Percentiles rank a stretch among this genome's conserved stretches.
Evolutionary conservation across 2,888 invertebrate species (phyloP).

Genomic region (Polyommatus icarus): DNA sequence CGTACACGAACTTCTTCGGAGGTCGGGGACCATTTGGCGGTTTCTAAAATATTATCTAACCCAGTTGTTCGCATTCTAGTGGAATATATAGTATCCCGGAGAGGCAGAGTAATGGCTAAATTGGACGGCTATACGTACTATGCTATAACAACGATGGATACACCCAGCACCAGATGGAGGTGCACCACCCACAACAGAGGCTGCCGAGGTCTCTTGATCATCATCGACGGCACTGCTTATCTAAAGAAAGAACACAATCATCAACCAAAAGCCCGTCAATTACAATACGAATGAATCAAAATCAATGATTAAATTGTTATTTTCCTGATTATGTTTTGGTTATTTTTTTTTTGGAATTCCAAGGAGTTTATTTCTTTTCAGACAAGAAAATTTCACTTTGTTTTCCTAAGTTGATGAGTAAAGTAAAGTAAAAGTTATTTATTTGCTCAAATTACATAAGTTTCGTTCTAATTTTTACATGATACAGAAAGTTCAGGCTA

Average conservation of each 20-base stretch:
- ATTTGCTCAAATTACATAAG: too few species aligned
- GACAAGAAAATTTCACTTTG: too few species aligned
- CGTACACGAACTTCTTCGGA: too few species aligned
- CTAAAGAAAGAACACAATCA: background rate
- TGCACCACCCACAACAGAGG: slow-evolving; percentile 44
- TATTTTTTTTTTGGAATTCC: background rate
- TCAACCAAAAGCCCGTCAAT: background rate
- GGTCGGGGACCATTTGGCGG: background rate
- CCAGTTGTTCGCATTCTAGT: slow-evolving; percentile 31
- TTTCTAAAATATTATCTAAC: background rate
- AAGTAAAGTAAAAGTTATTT: too few species aligned
- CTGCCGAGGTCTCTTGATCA: background rate
- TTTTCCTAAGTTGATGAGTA: too few species aligned
- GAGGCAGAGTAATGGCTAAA: slow-evolving; percentile 43
- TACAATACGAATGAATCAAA: background rate
- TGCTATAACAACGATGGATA: slow-evolving; percentile 18
- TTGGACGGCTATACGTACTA: slow-evolving; percentile 46
- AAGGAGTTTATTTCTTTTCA: too few species aligned
- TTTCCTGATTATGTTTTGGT: background rate
- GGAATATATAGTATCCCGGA: slow-evolving; percentile 43
- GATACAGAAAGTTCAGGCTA: too few species aligned
- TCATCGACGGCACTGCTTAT: background rate
- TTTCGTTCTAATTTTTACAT: too few species aligned
- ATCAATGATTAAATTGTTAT: background rate
- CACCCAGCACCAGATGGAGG: slow-evolving; percentile 37